Conservation (phyloP, 2,888 invertebrate species). For the Itoplectis maculator region DNA sequence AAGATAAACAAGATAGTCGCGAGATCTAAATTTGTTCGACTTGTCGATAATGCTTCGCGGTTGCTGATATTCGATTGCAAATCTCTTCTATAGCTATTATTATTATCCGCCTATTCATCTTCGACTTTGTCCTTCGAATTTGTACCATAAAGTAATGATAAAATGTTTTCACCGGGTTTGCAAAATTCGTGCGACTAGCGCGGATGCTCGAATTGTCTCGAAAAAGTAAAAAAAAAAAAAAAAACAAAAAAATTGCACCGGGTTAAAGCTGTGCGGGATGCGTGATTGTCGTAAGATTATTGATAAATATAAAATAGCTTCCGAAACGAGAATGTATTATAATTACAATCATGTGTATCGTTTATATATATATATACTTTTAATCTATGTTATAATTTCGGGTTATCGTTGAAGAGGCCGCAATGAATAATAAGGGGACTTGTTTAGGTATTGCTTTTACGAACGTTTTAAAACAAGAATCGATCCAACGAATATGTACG, state of each 20-base stretch:
- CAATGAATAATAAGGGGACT: slow-evolving; percentile 31
- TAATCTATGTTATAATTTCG: slow-evolving; percentile 52
- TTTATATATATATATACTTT: slow-evolving; percentile 42
- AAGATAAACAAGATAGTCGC: slow-evolving; percentile 42
- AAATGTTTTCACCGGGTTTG: slow-evolving; percentile 6
- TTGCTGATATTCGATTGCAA: slow-evolving; percentile 49
- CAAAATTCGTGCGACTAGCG: slow-evolving; percentile 11
- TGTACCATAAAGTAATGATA: slow-evolving; percentile 33
- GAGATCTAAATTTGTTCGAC: slow-evolving; percentile 50
- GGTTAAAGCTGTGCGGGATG: slow-evolving; percentile 8
- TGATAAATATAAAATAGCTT: slow-evolving; percentile 39
- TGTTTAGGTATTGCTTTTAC: slow-evolving; percentile 30
- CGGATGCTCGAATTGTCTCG: background rate
- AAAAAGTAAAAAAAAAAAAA: background rate
- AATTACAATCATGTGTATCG: slow-evolving; percentile 56
- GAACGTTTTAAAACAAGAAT: slow-evolving; percentile 33
- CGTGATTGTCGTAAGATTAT: slow-evolving; percentile 48
- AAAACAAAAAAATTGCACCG: background rate
- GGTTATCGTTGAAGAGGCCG: slow-evolving; percentile 20
- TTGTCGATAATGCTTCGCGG: slow-evolving; percentile 49
- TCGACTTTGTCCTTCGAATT: slow-evolving; percentile 35
- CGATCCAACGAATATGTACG: slow-evolving; percentile 28
- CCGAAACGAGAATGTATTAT: slow-evolving; percentile 58
- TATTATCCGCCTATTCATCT: slow-evolving; percentile 25
- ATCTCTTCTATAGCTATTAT: slow-evolving; percentile 40